A percentile compares a stretch with the other conserved stretches of the same genome.
phyloP scores from a whole-genome alignment of 2,888 invertebrate genomes.

The Habrosyne pyritoides region DNA sequence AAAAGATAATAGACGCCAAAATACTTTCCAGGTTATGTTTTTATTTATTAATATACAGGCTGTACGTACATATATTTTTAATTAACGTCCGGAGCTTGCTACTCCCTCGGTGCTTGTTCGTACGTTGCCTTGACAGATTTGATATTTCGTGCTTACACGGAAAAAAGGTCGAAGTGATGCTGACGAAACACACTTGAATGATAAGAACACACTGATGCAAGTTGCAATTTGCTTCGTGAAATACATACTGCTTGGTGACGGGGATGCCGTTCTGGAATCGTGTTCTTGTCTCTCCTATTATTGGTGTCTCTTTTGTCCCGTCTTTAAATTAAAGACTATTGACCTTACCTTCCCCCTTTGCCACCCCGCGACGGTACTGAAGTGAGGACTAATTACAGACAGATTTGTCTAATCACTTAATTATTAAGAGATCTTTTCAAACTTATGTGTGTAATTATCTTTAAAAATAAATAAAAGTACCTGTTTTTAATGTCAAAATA shows the following conservation, averaged over 20 bases:
- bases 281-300: conserved; percentile 65
- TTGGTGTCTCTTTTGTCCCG: conserved; percentile 70
- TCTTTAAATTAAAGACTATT: conserved; percentile 75
- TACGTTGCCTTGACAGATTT: no score
- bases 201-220: conserved; percentile 11
- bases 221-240: neutral
- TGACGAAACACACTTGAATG: conserved; percentile 14
- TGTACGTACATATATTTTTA: no score
- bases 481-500: no score
- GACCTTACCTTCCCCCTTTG: conserved; percentile 66
- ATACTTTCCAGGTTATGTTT: no score
- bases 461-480: no score
- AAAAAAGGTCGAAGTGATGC: neutral
- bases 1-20: no score
- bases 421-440: no score
- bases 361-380: conserved; percentile 29
- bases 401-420: neutral
- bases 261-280: conserved; percentile 63
- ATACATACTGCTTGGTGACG: conserved; percentile 38
- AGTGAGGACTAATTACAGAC: conserved; percentile 45
- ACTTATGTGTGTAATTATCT: no score
- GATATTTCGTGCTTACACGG: no score
- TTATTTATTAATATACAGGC: no score
- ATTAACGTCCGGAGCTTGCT: no score
- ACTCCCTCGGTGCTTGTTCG: no score